phyloP scores from a whole-genome alignment of 2,888 invertebrate species.

The Mesorhabditis belari region DNA sequence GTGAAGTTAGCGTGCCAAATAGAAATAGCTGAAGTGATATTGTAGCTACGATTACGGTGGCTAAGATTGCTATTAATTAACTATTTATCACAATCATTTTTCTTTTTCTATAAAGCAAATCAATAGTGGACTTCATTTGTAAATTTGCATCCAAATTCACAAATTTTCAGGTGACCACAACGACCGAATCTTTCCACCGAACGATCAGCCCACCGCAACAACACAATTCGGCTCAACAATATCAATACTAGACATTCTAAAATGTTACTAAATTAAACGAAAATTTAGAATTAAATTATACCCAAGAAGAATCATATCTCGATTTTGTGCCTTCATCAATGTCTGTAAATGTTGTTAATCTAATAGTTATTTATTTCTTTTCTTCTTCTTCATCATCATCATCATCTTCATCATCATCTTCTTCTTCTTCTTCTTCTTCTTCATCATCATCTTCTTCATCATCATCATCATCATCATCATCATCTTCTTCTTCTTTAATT shows the following conservation, averaged over 20 bases:
- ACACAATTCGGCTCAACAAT: constrained; percentile 18
- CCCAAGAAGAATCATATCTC: not conserved
- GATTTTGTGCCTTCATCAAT: not conserved
- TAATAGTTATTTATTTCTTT: not conserved
- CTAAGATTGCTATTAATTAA: no score
- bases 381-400: not conserved
- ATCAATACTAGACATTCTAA: constrained; percentile 3
- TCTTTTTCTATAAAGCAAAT: no score
- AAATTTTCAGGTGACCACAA: constrained; percentile 42
- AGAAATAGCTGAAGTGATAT: not conserved
- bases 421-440: not conserved
- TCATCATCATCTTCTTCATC: not conserved
- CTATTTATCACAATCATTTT: no score
- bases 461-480: not conserved
- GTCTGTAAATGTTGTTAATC: not conserved
- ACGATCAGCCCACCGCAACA: constrained; percentile 48
- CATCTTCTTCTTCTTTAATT: not conserved
- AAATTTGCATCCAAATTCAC: no score
- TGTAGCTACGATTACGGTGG: no score
- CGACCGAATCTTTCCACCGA: constrained; percentile 52
- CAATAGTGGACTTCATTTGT: no score
- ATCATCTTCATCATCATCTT: not conserved
- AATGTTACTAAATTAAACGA: not conserved
- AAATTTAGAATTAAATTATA: not conserved
- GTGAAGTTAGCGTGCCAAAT: no score